phyloP scores from a whole-genome alignment of 2,797 vertebrate genomes.

The Tarsius wallacei region DNA sequence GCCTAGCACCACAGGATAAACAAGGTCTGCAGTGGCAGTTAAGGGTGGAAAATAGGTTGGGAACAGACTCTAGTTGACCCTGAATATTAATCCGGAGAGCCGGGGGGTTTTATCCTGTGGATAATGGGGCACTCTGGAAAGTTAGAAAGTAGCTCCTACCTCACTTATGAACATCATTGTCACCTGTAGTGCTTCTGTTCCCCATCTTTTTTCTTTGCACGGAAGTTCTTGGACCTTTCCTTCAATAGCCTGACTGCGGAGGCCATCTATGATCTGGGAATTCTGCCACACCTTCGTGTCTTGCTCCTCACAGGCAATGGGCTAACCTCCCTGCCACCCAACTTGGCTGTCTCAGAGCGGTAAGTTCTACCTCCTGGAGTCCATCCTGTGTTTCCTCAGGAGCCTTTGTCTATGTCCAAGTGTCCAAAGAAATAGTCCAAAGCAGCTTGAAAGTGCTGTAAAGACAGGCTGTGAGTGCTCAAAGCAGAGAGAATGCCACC shows the following conservation, averaged over 20 bases:
- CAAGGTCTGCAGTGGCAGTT: not conserved
- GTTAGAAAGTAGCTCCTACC: not conserved
- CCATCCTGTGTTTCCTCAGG: not conserved
- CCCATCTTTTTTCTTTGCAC: constrained; percentile 53
- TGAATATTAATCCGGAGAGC: constrained; percentile 24
- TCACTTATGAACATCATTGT: not conserved
- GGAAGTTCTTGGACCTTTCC: constrained; percentile 95
- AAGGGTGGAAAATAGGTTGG: not conserved
- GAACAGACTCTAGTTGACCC: not conserved
- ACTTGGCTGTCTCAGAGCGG: constrained; percentile 88
- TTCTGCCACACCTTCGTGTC: constrained; percentile 91
- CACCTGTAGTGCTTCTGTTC: not conserved
- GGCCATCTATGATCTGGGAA: constrained; percentile 90
- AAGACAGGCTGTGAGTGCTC: not conserved
- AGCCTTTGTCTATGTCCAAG: not conserved
- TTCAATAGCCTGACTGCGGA: constrained; percentile 93
- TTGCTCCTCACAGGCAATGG: constrained; percentile 94
- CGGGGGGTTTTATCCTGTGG: not conserved
- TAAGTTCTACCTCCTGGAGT: constrained; percentile 75
- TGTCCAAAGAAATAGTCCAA: not conserved
- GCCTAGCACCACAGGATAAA: not conserved
- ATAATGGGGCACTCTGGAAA: not conserved
- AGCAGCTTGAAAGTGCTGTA: not conserved
- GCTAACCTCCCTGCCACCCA: constrained; percentile 91
- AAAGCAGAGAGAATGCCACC: not conserved